phyloP scores from a whole-genome alignment of 2,113 vertebrate genomes.

The Apteryx mantelli region DNA sequence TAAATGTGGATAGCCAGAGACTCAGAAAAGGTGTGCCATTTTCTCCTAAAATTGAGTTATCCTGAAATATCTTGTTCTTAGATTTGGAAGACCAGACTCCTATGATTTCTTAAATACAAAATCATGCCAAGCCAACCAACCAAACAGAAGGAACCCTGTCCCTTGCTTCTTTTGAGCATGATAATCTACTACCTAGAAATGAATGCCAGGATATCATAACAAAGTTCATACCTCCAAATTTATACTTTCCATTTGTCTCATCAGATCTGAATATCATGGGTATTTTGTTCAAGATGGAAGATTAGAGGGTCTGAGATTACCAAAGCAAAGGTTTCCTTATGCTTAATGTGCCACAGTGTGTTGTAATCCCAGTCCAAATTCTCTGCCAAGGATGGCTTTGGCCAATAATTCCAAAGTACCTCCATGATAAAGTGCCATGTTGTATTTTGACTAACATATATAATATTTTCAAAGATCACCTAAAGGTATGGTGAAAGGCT shows the following conservation, averaged over 20 bases:
- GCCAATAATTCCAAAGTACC: too few species aligned
- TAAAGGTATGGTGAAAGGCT: background rate
- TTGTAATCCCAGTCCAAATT: background rate
- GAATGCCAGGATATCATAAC: rapidly evolving
- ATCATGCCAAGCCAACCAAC: background rate
- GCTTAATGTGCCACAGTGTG: background rate
- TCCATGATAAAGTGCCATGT: background rate
- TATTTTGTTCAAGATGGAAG: background rate
- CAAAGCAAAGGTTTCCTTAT: background rate
- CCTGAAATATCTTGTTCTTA: background rate
- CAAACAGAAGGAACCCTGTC: rapidly evolving
- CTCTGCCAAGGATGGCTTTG: background rate
- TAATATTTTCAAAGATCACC: background rate
- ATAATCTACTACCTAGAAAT: background rate
- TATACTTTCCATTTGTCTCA: background rate
- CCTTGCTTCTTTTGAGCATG: background rate
- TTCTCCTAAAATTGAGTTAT: background rate
- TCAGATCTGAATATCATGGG: too few species aligned
- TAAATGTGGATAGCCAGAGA: background rate
- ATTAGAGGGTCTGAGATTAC: background rate
- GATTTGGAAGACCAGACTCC: background rate
- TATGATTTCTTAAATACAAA: too few species aligned
- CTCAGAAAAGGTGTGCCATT: rapidly evolving
- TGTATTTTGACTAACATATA: background rate
- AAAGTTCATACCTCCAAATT: background rate